Evolutionary conservation across 1,140 invertebrate species (phyloP), one percentile per base, ranked within the genome.

Genomic region (Bombus huntii): DNA sequence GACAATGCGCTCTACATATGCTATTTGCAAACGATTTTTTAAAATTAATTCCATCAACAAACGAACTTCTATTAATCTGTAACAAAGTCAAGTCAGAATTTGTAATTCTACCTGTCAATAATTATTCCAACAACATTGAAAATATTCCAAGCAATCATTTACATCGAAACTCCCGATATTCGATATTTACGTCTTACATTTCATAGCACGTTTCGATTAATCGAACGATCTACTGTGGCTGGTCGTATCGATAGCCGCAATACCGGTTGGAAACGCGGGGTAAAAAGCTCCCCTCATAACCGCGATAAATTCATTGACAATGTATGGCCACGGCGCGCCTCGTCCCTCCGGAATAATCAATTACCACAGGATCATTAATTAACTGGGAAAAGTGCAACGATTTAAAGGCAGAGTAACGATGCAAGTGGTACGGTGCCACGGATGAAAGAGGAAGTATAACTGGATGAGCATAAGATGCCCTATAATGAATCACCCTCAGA

Each of bases 341-440:
- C 59, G 87, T 76, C 72, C 73, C 66, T 37, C 59, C 59, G 83
- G 82, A 88, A 89, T 88, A 88, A 89, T 89, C 88, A 81, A 88
- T 89, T 89, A 85, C 83, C 87, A 42, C 73, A 57, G 78, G 74
- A 68, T 89, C 83, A 88, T 89, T 88, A 89, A 89, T 89, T 88
- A 88, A 85, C 82, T 88, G 73, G 77, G 82, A 81, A 88, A 89
- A 89, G 65, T 88, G 77, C 62, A 85, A 89, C 81, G 76, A 73
- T 88, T 87, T 79, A 72, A 81, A 73, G 72, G 76, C 12, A 70
- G 87, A 59, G 42, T 10, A 47, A 12, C 57, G 66, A 3, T 13
- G 57, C 62, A 53, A 47, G 87, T 65, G 73, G 42, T 37, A 68
- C 31, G 53, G 0, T 53, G 47, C 10, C 10, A 59, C 59, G 59